Percentiles rank a stretch among this genome's conserved stretches.
Evolutionary conservation across 2,113 vertebrate genomes (phyloP).

Genomic region (Illadopsis cleaveri): DNA sequence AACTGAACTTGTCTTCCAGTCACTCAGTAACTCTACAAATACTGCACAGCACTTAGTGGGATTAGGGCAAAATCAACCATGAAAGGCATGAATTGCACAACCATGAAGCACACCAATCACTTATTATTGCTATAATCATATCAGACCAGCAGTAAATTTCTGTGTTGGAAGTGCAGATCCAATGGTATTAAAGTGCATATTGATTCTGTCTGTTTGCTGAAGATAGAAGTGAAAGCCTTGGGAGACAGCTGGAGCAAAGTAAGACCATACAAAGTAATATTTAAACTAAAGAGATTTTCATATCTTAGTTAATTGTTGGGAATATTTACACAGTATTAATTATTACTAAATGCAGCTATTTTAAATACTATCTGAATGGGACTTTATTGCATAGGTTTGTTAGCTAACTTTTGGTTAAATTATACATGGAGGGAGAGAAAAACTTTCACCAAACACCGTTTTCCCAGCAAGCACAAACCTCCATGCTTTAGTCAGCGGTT

Average conservation of each 20-base stretch:
- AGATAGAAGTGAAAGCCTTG: not conserved
- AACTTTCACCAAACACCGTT: not conserved
- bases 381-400: not conserved
- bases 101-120: not conserved
- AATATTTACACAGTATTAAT: not conserved
- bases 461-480: not conserved
- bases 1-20: not conserved
- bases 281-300: not conserved
- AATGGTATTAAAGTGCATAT: not conserved
- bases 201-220: slow-evolving; percentile 19
- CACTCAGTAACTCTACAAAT: slow-evolving; percentile 1
- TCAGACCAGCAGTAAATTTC: not conserved
- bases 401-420: not conserved
- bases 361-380: not conserved
- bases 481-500: not conserved
- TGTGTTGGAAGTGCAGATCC: not conserved
- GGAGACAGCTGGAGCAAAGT: not conserved
- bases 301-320: not conserved
- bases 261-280: not conserved
- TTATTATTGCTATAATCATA: not conserved
- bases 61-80: not conserved
- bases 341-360: not conserved
- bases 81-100: not conserved
- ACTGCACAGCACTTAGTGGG: not conserved
- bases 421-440: not conserved